Conservation (phyloP, 2,888 invertebrate species). For the Polietes domitor region DNA sequence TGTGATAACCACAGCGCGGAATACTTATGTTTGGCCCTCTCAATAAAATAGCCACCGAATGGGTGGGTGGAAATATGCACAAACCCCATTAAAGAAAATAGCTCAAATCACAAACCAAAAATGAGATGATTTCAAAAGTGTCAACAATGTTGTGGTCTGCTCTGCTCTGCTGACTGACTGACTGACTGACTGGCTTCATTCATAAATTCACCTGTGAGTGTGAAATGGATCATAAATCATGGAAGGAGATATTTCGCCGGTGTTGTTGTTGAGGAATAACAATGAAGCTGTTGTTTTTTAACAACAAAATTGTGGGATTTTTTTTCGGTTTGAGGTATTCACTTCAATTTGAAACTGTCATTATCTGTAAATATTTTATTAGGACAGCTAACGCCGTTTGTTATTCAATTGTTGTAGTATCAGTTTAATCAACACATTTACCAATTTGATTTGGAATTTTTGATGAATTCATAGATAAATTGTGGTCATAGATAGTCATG, state of each 20-base stretch:
- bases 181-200: background rate
- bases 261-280: background rate
- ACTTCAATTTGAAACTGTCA: too few species aligned
- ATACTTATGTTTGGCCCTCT: too few species aligned
- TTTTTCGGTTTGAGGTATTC: background rate
- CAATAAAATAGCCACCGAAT: too few species aligned
- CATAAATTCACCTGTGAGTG: background rate
- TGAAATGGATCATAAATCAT: background rate
- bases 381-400: background rate
- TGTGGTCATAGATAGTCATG: too few species aligned
- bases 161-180: too few species aligned
- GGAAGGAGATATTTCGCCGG: background rate
- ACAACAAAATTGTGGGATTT: background rate
- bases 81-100: background rate
- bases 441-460: too few species aligned
- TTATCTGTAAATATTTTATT: too few species aligned
- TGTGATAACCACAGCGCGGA: too few species aligned
- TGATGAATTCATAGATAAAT: background rate
- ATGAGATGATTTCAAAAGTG: background rate
- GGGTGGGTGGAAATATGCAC: too few species aligned
- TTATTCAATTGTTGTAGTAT: background rate
- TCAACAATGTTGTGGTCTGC: too few species aligned
- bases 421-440: background rate
- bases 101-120: background rate
- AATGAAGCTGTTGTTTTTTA: background rate